Evolutionary conservation across 2,888 invertebrate genomes (phyloP).

Genomic region (Petrolisthes manimaculis): DNA sequence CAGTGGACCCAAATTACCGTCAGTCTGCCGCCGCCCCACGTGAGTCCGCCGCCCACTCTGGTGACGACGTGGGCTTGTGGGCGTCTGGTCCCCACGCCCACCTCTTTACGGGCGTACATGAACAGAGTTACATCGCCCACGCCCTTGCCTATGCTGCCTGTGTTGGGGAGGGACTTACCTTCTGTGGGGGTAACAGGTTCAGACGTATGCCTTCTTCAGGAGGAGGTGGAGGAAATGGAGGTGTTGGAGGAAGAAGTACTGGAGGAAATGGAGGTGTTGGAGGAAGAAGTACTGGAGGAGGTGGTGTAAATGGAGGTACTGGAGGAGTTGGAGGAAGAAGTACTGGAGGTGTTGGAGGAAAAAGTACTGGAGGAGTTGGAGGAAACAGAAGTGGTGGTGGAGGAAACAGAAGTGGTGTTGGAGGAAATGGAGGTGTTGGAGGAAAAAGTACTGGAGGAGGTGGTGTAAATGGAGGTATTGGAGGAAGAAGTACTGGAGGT

Average conservation of each 20-base stretch:
- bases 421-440: too few relatives aligned
- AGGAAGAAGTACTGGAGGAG: background rate
- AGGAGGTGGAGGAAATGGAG: slow-evolving; percentile 26
- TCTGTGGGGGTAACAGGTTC: slow-evolving; percentile 54
- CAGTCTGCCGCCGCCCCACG: slow-evolving; percentile 60
- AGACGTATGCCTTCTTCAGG: background rate
- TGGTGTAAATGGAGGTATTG: too few relatives aligned
- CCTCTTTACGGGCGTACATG: slow-evolving; percentile 82
- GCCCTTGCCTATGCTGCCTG: slow-evolving; percentile 78
- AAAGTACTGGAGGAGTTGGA: background rate
- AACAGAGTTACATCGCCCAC: slow-evolving; percentile 84
- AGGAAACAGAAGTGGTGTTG: too few relatives aligned
- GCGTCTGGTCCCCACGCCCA: slow-evolving; percentile 87
- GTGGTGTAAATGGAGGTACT: background rate
- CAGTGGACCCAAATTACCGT: slow-evolving; percentile 59
- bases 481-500: too few relatives aligned
- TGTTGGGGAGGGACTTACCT: slow-evolving; percentile 73
- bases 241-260: slow-evolving; percentile 43
- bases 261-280: too few relatives aligned
- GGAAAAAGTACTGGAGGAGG: too few relatives aligned
- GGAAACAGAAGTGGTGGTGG: too few relatives aligned
- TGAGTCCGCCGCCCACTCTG: slow-evolving; percentile 81
- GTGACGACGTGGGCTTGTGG: slow-evolving; percentile 87
- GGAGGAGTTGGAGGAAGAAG: background rate
- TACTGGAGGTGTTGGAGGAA: background rate